Conservation (phyloP, 2,888 invertebrate genomes). For the Rhodophaea formosa region DNA sequence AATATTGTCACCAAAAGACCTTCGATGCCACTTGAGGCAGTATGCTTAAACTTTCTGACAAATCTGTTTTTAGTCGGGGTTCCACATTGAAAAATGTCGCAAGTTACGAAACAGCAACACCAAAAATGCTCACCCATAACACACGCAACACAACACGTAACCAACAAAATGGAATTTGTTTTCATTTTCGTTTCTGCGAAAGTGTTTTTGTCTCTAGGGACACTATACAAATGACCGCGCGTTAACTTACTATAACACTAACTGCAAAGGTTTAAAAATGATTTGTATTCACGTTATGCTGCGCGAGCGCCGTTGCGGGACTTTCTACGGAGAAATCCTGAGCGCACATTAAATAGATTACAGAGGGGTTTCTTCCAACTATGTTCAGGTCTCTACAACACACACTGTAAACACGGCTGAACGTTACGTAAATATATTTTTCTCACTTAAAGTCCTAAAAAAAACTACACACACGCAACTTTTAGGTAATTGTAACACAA, state of each 20-base stretch:
- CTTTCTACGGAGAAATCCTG: conserved; percentile 79
- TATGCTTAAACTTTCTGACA: too few species aligned
- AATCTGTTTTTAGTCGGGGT: too few species aligned
- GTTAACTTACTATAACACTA: conserved; percentile 59
- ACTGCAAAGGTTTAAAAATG: conserved; percentile 51
- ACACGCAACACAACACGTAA: conserved; percentile 42
- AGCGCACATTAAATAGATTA: conserved; percentile 23
- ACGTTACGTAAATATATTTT: too few species aligned
- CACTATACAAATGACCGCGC: conserved; percentile 66
- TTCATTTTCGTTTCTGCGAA: conserved; percentile 57
- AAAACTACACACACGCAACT: too few species aligned
- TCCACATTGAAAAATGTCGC: background rate
- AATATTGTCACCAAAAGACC: too few species aligned
- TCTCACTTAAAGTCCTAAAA: too few species aligned
- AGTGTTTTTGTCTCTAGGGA: conserved; percentile 65
- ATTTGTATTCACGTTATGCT: conserved; percentile 76
- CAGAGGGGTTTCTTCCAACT: background rate
- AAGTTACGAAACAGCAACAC: conserved; percentile 2
- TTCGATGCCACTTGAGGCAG: too few species aligned
- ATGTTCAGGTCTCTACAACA: background rate
- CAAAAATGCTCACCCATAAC: conserved; percentile 39
- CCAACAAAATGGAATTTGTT: conserved; percentile 40
- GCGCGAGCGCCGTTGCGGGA: conserved; percentile 68
- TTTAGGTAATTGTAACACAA: too few species aligned
- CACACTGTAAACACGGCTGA: too few species aligned